phyloP scores from a whole-genome alignment of 2,113 vertebrate species.

The Empidonax alnorum region DNA sequence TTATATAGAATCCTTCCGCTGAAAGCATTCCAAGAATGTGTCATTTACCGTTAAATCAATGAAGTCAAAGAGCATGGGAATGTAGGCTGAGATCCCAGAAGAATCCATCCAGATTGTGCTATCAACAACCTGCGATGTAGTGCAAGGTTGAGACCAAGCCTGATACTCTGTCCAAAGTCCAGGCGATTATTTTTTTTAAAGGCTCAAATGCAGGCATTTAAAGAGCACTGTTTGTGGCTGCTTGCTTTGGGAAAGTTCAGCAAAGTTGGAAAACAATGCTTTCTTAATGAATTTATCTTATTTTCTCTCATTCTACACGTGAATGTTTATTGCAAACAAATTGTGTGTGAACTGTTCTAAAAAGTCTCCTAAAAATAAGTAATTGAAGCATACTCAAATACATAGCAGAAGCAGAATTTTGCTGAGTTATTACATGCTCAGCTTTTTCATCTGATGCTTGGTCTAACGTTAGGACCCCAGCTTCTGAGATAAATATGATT shows the following conservation, averaged over 20 bases:
- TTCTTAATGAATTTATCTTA: not conserved
- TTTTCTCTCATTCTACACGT: not conserved
- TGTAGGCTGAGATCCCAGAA: constrained; percentile 44
- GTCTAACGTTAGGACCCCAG: constrained; percentile 11
- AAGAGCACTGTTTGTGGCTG: not conserved
- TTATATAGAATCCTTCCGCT: constrained; percentile 66
- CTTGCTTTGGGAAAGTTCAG: not conserved
- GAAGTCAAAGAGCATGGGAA: constrained; percentile 79
- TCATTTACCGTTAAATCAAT: constrained; percentile 68
- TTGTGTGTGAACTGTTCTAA: not conserved
- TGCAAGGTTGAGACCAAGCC: not conserved
- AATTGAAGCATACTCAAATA: not conserved
- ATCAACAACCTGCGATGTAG: constrained; percentile 13
- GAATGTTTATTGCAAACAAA: not conserved
- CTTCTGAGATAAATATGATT: constrained; percentile 48
- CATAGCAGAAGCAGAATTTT: constrained; percentile 5
- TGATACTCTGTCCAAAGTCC: not conserved
- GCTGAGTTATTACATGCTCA: constrained; percentile 64
- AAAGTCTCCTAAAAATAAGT: not conserved
- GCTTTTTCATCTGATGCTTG: not conserved
- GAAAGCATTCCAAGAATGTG: constrained; percentile 74
- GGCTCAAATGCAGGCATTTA: not conserved
- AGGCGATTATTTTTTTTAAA: not conserved
- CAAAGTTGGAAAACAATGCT: not conserved
- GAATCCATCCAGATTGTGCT: constrained; percentile 23